A percentile compares a stretch with the other conserved stretches of the same genome.
Evolutionary conservation across 2,113 vertebrate species (phyloP).

Genomic region (Xiphophorus hellerii): DNA sequence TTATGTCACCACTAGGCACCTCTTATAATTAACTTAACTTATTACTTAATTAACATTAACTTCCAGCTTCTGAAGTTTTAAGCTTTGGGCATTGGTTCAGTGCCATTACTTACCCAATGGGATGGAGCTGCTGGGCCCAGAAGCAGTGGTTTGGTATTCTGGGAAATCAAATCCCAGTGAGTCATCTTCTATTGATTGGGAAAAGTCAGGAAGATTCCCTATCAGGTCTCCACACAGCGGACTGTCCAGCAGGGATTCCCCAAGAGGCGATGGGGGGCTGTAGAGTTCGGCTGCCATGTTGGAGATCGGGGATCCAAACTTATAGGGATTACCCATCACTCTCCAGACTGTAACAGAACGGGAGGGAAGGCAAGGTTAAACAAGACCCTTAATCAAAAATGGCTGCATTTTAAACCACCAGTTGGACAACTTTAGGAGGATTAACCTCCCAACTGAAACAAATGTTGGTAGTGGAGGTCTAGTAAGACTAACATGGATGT

Average conservation of each 20-base stretch:
- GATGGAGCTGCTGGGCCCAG: constrained; percentile 84
- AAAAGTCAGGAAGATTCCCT: constrained; percentile 86
- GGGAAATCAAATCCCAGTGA: constrained; percentile 84
- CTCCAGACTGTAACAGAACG: constrained; percentile 63
- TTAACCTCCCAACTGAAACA: neutral
- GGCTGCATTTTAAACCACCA: neutral
- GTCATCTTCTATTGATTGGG: constrained; percentile 84
- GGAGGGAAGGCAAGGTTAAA: neutral
- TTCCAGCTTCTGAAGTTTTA: no score
- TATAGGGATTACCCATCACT: constrained; percentile 54
- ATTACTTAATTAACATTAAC: no score
- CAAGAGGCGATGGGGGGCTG: constrained; percentile 84
- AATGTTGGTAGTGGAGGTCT: neutral
- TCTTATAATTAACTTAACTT: no score
- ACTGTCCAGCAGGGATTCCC: constrained; percentile 85
- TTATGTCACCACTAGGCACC: no score
- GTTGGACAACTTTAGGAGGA: neutral
- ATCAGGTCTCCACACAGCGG: constrained; percentile 90
- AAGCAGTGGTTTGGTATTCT: constrained; percentile 85
- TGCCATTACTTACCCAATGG: constrained; percentile 80
- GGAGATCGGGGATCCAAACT: constrained; percentile 39
- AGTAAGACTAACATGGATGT: neutral
- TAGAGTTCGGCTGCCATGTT: constrained; percentile 87
- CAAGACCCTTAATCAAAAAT: neutral
- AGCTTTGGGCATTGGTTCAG: neutral